A percentile compares a stretch with the other conserved stretches of the same genome.
Conservation (phyloP, 2,797 vertebrate genomes). For the Bothrops alternatus region DNA sequence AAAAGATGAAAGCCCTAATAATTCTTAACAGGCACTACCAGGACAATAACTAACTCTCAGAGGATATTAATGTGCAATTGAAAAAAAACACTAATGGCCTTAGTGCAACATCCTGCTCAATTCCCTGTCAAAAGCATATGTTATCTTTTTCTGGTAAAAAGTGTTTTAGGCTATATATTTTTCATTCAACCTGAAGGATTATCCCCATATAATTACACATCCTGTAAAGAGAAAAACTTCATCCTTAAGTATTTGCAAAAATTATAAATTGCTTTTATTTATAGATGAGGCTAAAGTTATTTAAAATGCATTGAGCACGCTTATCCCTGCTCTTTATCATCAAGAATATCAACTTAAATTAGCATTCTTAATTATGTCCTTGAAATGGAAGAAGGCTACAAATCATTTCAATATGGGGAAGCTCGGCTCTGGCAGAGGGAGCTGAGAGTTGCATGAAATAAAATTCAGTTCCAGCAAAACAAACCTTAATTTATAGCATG, state of each 20-base stretch:
- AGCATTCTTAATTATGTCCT: conserved; percentile 63
- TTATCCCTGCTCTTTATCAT: conserved; percentile 38
- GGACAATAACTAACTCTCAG: conserved; percentile 50
- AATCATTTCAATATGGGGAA: conserved; percentile 47
- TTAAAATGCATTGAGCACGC: conserved; percentile 46
- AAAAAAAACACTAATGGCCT: conserved; percentile 27
- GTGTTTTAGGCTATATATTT: conserved; percentile 21
- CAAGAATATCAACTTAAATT: conserved; percentile 57
- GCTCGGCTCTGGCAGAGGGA: conserved; percentile 12
- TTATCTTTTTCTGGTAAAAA: conserved; percentile 32
- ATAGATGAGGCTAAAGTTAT: conserved; percentile 37
- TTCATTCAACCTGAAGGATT: conserved; percentile 33
- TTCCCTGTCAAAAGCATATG: conserved; percentile 41
- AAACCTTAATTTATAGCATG: conserved; percentile 55
- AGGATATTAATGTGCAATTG: conserved; percentile 45
- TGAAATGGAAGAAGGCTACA: conserved; percentile 58
- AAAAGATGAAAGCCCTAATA: conserved; percentile 51
- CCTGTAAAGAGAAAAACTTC: conserved; percentile 31
- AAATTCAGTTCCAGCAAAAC: conserved; percentile 36
- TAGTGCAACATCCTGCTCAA: conserved; percentile 41
- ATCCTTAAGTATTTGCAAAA: conserved; percentile 45
- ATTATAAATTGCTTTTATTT: conserved; percentile 55
- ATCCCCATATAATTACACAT: conserved; percentile 29
- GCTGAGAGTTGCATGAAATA: conserved; percentile 46
- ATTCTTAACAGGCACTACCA: conserved; percentile 57